Conservation (phyloP, 92 coral and sea anemone genomes). For the Heliopora coerulea region DNA sequence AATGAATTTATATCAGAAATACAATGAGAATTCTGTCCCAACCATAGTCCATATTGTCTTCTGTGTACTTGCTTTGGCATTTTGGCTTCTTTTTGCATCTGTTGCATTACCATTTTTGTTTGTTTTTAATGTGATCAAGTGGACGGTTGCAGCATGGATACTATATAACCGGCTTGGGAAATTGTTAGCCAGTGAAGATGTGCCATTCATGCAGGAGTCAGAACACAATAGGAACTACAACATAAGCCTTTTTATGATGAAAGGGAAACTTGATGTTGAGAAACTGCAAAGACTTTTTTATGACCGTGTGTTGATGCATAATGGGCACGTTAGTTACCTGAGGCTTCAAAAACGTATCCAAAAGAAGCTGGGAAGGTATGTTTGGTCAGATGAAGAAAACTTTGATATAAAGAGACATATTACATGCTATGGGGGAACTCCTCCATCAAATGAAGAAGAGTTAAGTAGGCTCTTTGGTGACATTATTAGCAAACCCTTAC, state of each 20-base stretch:
- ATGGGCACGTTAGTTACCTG: slow-evolving; percentile 77
- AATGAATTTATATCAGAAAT: slow-evolving; percentile 55
- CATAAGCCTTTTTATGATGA: slow-evolving; percentile 75
- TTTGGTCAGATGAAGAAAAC: slow-evolving; percentile 79
- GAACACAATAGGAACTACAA: slow-evolving; percentile 77
- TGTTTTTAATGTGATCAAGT: slow-evolving; percentile 67
- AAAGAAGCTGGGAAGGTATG: slow-evolving; percentile 67
- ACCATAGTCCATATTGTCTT: slow-evolving; percentile 65
- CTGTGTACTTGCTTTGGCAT: slow-evolving; percentile 68
- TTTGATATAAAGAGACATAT: slow-evolving; percentile 75
- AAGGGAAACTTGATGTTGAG: slow-evolving; percentile 62
- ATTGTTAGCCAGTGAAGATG: slow-evolving; percentile 74
- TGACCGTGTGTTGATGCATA: slow-evolving; percentile 67
- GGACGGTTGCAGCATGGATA: slow-evolving; percentile 66
- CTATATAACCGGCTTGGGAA: slow-evolving; percentile 67
- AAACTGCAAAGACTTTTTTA: slow-evolving; percentile 66
- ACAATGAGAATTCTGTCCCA: slow-evolving; percentile 57
- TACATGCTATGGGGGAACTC: slow-evolving; percentile 55
- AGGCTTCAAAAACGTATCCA: slow-evolving; percentile 71
- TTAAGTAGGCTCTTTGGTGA: slow-evolving; percentile 61
- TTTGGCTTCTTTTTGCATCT: slow-evolving; percentile 69
- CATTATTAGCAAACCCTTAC: slow-evolving; percentile 61
- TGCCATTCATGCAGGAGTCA: slow-evolving; percentile 82
- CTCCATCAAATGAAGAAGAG: slow-evolving; percentile 68
- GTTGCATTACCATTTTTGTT: slow-evolving; percentile 77